A percentile compares a stretch with the other conserved stretches of the same genome.
Conservation (phyloP, 2,113 vertebrate species). For the Bothrops jararaca region DNA sequence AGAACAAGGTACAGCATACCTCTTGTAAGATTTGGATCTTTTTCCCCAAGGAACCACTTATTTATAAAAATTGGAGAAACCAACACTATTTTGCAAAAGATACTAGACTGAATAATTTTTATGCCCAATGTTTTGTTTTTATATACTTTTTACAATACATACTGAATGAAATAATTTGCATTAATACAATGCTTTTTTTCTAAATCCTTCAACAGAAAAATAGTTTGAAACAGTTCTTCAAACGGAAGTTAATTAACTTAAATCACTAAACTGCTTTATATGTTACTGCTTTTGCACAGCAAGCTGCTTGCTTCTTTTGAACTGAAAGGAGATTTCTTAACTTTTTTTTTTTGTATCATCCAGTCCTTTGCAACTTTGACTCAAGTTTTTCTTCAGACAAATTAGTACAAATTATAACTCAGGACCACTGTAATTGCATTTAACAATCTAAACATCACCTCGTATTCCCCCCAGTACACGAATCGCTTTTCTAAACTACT, state of each 20-base stretch:
- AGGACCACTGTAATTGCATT: neutral
- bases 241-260: neutral
- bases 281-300: too few relatives aligned
- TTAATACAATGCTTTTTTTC: neutral
- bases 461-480: neutral
- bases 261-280: neutral
- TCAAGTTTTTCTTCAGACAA: neutral
- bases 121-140: too few relatives aligned
- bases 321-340: neutral
- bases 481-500: neutral
- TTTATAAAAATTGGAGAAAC: neutral
- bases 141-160: too few relatives aligned
- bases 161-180: too few relatives aligned
- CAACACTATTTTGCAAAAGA: neutral
- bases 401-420: neutral
- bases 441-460: neutral
- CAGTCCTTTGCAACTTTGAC: neutral
- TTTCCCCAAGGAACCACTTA: neutral
- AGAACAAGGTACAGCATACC: too few relatives aligned
- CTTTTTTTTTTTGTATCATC: neutral
- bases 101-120: neutral
- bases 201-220: neutral
- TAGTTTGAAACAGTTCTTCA: neutral
- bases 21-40: neutral
- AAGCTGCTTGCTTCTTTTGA: neutral